phyloP scores from a whole-genome alignment of 2,113 vertebrate species.

The Colossoma macropomum region DNA sequence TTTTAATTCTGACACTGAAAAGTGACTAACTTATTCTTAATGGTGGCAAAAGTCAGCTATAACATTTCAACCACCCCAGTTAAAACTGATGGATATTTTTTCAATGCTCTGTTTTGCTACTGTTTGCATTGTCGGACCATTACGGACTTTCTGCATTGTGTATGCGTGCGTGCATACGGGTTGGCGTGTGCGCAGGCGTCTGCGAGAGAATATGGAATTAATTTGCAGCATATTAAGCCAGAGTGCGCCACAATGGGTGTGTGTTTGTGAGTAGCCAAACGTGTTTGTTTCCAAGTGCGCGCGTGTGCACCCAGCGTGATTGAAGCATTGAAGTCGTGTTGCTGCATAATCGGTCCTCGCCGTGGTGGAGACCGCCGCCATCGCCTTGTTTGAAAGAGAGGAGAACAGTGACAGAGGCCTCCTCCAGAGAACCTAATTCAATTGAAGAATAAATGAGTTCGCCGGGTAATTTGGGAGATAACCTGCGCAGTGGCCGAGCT shows the following conservation, averaged over 20 bases:
- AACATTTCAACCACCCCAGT: no score
- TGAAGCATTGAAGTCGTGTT: conserved; percentile 60
- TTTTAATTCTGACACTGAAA: no score
- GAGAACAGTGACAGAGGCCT: conserved; percentile 57
- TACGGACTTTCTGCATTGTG: neutral
- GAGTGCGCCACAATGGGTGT: neutral
- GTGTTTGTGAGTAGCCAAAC: conserved; percentile 15
- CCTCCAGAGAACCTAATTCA: conserved; percentile 72
- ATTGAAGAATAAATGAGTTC: conserved; percentile 80
- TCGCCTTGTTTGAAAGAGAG: conserved; percentile 59
- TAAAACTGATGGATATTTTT: no score
- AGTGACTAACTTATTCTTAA: no score
- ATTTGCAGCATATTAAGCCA: neutral
- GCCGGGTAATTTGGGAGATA: conserved; percentile 80
- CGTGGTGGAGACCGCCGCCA: conserved; percentile 50
- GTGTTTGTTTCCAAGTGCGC: conserved; percentile 11
- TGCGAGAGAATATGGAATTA: neutral
- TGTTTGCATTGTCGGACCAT: neutral
- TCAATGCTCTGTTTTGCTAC: no score
- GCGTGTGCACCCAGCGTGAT: conserved; percentile 49
- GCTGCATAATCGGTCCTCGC: conserved; percentile 59
- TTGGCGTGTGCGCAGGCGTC: neutral
- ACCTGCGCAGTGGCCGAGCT: conserved; percentile 71
- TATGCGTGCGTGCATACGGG: neutral
- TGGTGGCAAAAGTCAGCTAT: no score